phyloP scores from a whole-genome alignment of 64 coral and sea anemone species.

The Porites australiensis region DNA sequence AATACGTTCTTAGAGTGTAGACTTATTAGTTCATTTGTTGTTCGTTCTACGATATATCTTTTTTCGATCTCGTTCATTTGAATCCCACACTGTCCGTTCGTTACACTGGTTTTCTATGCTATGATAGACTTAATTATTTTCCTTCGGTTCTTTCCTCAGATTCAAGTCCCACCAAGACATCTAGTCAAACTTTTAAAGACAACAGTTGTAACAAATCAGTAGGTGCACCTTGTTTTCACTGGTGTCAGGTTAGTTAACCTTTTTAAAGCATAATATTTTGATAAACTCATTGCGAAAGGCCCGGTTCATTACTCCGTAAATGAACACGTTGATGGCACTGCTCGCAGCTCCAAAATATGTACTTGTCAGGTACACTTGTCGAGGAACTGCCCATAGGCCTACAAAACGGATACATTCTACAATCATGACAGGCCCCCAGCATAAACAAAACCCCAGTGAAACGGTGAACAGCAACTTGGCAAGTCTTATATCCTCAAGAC shows the following conservation, averaged over 20 bases:
- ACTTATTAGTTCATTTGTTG: too few relatives aligned
- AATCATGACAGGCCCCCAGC: conserved; percentile 70
- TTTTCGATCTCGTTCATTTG: too few relatives aligned
- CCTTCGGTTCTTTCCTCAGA: too few relatives aligned
- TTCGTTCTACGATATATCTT: too few relatives aligned
- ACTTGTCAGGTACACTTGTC: conserved; percentile 59
- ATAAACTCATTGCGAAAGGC: conserved; percentile 69
- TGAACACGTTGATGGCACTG: conserved; percentile 71
- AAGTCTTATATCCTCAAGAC: conserved; percentile 56
- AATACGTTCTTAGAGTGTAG: too few relatives aligned
- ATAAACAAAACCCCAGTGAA: conserved; percentile 41
- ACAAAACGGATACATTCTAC: conserved; percentile 53
- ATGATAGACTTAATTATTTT: too few relatives aligned
- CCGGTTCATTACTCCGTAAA: conserved; percentile 80
- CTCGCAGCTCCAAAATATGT: conserved; percentile 57
- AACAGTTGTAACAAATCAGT: too few relatives aligned
- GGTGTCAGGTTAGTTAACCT: neutral
- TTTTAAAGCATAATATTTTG: conserved; percentile 63
- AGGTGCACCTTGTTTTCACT: too few relatives aligned
- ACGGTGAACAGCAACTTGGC: conserved; percentile 65
- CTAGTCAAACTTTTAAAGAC: too few relatives aligned
- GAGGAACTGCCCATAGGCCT: neutral
- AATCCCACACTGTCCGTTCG: too few relatives aligned
- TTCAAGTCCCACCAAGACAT: too few relatives aligned
- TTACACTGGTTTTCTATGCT: too few relatives aligned